Percentiles rank a stretch among this genome's conserved stretches.
Conservation (phyloP, 2,888 invertebrate genomes). For the Oasisia sp. region DNA sequence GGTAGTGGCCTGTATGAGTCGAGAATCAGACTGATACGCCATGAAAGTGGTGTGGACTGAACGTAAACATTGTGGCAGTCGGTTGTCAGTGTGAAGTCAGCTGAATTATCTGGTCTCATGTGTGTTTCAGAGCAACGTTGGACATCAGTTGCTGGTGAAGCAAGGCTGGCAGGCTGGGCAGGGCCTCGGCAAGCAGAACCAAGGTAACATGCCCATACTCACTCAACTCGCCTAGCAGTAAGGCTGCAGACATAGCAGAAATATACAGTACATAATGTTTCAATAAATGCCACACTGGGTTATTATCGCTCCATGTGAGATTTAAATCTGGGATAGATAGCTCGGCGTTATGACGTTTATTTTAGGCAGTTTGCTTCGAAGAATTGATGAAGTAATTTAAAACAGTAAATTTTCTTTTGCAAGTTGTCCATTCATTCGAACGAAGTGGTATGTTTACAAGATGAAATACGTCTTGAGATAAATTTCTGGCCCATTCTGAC, state of each 20-base stretch:
- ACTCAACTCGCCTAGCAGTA: not conserved
- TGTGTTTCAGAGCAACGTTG: constrained; percentile 37
- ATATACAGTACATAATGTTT: not conserved
- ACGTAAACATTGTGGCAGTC: too few species aligned
- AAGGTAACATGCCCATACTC: constrained; percentile 34
- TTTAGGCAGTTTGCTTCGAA: constrained; percentile 13
- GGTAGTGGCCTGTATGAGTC: too few species aligned
- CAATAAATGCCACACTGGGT: not conserved
- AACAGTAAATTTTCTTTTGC: not conserved
- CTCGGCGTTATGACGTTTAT: not conserved
- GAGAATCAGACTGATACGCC: too few species aligned
- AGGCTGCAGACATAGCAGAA: not conserved
- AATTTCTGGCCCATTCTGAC: not conserved
- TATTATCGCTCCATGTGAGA: not conserved
- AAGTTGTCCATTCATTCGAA: not conserved
- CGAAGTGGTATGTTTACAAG: constrained; percentile 4
- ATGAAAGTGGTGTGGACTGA: too few species aligned
- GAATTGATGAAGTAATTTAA: not conserved
- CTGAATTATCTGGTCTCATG: too few species aligned
- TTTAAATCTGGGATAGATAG: not conserved
- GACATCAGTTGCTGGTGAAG: constrained; percentile 38
- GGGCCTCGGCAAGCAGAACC: constrained; percentile 40
- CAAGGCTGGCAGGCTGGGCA: constrained; percentile 40
- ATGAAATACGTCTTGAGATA: not conserved
- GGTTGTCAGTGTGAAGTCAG: too few species aligned